Conservation (phyloP, 1,140 invertebrate species). For the Galleria mellonella region DNA sequence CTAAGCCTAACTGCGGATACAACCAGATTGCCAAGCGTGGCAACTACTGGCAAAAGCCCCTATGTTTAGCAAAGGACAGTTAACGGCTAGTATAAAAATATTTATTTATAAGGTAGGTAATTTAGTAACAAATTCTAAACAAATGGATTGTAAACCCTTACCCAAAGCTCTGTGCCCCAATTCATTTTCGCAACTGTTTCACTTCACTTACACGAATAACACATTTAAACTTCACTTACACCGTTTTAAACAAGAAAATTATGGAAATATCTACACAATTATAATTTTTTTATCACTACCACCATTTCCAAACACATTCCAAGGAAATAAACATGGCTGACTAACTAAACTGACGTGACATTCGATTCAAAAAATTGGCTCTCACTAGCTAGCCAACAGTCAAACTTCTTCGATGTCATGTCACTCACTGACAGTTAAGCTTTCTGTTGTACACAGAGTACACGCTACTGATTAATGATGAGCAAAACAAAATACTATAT, state of each 20-base stretch:
- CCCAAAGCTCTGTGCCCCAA: conserved; percentile 71
- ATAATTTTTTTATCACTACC: conserved; percentile 55
- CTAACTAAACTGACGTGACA: conserved; percentile 34
- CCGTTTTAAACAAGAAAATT: conserved; percentile 37
- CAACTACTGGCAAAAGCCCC: too few species aligned
- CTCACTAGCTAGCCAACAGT: conserved; percentile 21
- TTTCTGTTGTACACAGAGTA: too few species aligned
- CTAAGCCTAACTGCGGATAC: too few species aligned
- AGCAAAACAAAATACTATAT: not conserved
- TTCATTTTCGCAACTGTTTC: conserved; percentile 61
- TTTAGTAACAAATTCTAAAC: conserved; percentile 2
- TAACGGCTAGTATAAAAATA: too few species aligned
- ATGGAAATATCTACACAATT: conserved; percentile 44
- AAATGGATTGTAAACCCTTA: conserved; percentile 30
- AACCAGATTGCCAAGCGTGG: too few species aligned
- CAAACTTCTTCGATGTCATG: not conserved
- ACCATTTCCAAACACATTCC: conserved; percentile 64
- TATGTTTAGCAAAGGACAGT: too few species aligned
- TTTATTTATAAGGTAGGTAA: too few species aligned
- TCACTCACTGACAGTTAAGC: not conserved
- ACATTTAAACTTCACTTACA: conserved; percentile 67
- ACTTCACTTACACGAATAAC: conserved; percentile 62
- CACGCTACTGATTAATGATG: not conserved
- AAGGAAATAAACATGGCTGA: conserved; percentile 66
- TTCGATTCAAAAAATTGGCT: conserved; percentile 22